Evolutionary conservation across 1,140 invertebrate species (phyloP), one percentile per base, ranked within the genome.

Genomic region (Saccostrea glomerata): DNA sequence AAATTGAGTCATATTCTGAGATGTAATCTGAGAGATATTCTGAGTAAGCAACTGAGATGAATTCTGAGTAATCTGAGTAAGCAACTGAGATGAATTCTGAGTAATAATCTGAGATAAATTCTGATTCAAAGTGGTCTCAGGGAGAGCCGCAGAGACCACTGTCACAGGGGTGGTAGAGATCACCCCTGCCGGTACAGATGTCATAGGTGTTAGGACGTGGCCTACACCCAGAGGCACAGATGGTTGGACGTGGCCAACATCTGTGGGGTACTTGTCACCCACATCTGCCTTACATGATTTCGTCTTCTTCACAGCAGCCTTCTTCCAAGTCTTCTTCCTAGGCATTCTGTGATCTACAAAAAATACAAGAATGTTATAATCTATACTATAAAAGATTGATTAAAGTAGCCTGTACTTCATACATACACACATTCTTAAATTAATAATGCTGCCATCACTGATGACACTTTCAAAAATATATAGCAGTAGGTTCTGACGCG

Each of bases 191-290:
- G 47, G 58, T 85, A 85, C 84, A 85, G 84, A 60, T 85, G 84
- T 85, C 84, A 66, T 85, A 30, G 84, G 54, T 85, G 84, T 63
- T 58, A 60, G 84, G 84, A 85, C 84, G 23, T 60, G 58, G 84
- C 84, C 84, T 30, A 60, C 84, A 85, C 23, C 84, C 25, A 85
- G 84, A 85, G 84, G 84, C 84, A 85, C 56, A 85, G 84, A 85
- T 17, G 25, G 20, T 60, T 55, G 84, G 56, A 85, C 84, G 36
- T 54, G 55, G 83, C 84, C 56, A 85, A 58, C 58, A 85, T 85
- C 84, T 60, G 56, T 85, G 84, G 84, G 60, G 60, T 60, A 30
- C 25, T 17, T n/a, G 40, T 82, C 30, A 47, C 66, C 63, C 85
- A 86, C 85, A 86, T 86, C 85, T 73, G 60, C 85, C 63, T 55